phyloP scores from a whole-genome alignment of 2,797 vertebrate genomes.

The Acanthornis magna region DNA sequence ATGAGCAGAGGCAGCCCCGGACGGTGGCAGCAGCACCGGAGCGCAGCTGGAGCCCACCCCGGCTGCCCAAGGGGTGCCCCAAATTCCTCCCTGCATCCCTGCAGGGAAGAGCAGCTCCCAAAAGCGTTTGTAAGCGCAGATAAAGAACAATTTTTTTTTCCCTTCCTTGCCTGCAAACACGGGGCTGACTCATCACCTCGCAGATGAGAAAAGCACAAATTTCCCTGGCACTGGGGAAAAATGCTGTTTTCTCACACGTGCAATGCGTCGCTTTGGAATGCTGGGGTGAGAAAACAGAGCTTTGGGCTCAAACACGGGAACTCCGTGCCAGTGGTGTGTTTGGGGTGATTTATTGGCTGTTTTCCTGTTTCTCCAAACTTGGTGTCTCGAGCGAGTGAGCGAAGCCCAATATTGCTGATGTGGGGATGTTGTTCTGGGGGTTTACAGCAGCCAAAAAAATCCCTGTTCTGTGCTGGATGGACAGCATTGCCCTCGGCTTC shows the following conservation, averaged over 20 bases:
- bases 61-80: background rate
- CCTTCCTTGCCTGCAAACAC: background rate
- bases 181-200: background rate
- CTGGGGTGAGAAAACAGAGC: too few relatives aligned
- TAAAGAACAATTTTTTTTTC: too few relatives aligned
- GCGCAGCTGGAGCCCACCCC: fast-evolving
- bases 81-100: fast-evolving
- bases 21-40: fast-evolving
- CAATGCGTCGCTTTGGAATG: background rate
- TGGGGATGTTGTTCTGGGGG: background rate
- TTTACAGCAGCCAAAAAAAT: background rate
- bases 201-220: background rate
- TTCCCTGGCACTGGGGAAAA: background rate
- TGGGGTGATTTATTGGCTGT: background rate
- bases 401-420: background rate
- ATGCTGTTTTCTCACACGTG: background rate
- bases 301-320: background rate
- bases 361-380: background rate
- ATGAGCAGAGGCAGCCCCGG: fast-evolving
- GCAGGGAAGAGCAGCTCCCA: background rate
- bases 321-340: fast-evolving
- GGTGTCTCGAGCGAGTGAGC: fast-evolving
- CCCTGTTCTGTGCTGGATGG: background rate
- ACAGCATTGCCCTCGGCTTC: background rate
- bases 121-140: background rate